These are phyloP conservation scores for Atta colombica DNA, from an alignment of 1,140 invertebrate genomes.

Conservation along the genomic window DNA sequence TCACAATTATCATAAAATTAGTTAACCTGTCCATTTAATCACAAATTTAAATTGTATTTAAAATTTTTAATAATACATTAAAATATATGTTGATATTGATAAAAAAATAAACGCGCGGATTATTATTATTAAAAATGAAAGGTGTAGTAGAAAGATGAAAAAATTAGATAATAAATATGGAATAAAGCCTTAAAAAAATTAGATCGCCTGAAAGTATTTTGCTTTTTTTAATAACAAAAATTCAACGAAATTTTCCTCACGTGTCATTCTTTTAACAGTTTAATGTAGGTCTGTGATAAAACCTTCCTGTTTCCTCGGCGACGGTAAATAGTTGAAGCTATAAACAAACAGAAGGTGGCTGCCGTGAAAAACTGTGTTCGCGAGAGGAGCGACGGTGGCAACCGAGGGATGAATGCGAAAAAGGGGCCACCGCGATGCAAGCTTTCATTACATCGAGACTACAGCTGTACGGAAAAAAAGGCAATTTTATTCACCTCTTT, in stretches of 20 bases:
- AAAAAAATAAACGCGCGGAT: constrained; percentile 1
- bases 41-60: background rate
- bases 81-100: background rate
- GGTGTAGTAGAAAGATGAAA: background rate
- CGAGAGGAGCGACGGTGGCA: constrained; percentile 23
- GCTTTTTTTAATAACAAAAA: background rate
- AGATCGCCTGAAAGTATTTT: background rate
- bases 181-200: background rate
- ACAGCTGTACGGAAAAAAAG: constrained; percentile 39
- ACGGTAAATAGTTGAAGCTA: constrained; percentile 51
- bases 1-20: background rate
- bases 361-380: constrained; percentile 47
- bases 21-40: background rate
- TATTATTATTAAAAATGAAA: background rate
- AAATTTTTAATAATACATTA: background rate
- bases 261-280: constrained; percentile 18
- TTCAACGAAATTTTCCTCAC: background rate
- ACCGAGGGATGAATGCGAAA: constrained; percentile 59
- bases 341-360: constrained; percentile 57
- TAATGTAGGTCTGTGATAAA: constrained; percentile 28
- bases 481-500: constrained; percentile 59
- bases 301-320: constrained; percentile 48
- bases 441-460: constrained; percentile 62
- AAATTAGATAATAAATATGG: too few relatives aligned
- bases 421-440: constrained; percentile 43